Evolutionary conservation across 1,140 invertebrate genomes (phyloP), one percentile per base, ranked within the genome.

Genomic region (Caenorhabditis latens): DNA sequence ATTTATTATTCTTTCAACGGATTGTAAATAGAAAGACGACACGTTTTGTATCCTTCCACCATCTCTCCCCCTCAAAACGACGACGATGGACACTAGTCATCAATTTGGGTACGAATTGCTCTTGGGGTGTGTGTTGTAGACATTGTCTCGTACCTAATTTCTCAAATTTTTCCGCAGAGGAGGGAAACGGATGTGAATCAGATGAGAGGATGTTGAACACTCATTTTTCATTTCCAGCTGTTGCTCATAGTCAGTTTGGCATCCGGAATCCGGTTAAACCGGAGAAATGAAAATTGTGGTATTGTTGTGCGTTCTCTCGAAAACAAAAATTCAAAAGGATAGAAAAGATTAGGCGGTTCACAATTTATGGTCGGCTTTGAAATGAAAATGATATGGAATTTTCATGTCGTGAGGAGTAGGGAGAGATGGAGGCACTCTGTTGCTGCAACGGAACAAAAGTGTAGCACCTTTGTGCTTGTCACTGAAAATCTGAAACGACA

Each of bases 341-440:
- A 79, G 21, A 14, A n/a, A 79, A 79, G 46, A 79, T 79, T 50
- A 79, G 14, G n/a, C 71, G 71, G 13, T 79, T 21, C 40, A 50
- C 46, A 79, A 50, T 50, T 79, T 48, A 71, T 71, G 67, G 43
- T 48, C 14, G 67, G n/a, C 42, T 71, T 50, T 50, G 71, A 79
- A 50, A 50, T n/a, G 71, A 79, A 79, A 79, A 79, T 79, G 19
- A 50, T 79, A 79, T 50, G 46, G 71, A 24, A 79, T 79, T 79
- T 79, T 50, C 71, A 46, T 79, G 43, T 79, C 71, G 19, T 40
- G 58, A 32, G 58, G 63, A 14, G 21, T 13, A 67, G 40, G 13
- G 24, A 11, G 63, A 67, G 9, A n/a, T 61, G 14, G 57, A 9
- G 57, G 9, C n/a, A n/a, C 57, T n/a, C 14, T 4, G 19, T 2